Conservation (phyloP, 2,888 invertebrate species). For the Geotrupes spiniger region DNA sequence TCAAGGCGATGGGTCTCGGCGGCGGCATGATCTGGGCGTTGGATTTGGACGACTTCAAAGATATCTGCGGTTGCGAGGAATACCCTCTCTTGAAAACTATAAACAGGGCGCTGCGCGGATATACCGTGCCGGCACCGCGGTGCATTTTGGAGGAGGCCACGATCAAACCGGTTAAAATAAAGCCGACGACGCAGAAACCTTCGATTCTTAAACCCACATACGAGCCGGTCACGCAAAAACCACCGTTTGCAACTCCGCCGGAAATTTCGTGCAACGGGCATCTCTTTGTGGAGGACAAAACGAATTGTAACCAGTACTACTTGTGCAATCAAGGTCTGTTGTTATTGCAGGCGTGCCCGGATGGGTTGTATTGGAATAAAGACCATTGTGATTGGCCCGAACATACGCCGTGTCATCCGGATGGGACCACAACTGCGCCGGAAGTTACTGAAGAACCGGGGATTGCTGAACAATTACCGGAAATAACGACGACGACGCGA, state of each 20-base stretch:
- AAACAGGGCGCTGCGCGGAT: conserved; percentile 73
- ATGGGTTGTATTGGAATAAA: conserved; percentile 74
- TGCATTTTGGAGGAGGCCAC: conserved; percentile 53
- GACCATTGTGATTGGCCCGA: conserved; percentile 80
- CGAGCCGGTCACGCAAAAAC: neutral
- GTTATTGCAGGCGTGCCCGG: conserved; percentile 69
- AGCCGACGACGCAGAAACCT: conserved; percentile 22
- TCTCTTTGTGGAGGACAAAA: conserved; percentile 60
- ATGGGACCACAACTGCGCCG: conserved; percentile 30
- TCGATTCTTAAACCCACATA: conserved; percentile 12
- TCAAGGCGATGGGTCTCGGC: conserved; percentile 74
- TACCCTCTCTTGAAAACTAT: conserved; percentile 78
- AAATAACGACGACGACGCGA: conserved; percentile 21
- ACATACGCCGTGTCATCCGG: conserved; percentile 61
- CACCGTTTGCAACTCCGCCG: neutral
- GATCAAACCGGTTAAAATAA: conserved; percentile 22
- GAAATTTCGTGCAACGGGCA: conserved; percentile 52
- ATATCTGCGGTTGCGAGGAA: conserved; percentile 76
- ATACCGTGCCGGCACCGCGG: conserved; percentile 62
- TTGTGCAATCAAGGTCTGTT: conserved; percentile 74
- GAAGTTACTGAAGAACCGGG: conserved; percentile 14
- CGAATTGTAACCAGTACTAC: conserved; percentile 76
- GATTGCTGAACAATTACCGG: conserved; percentile 24
- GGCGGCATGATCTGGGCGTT: conserved; percentile 90
- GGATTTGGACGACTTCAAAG: conserved; percentile 83